A percentile compares a stretch with the other conserved stretches of the same genome.
Evolutionary conservation across 2,797 vertebrate genomes (phyloP).

Genomic region (Sebastiscus tertius): DNA sequence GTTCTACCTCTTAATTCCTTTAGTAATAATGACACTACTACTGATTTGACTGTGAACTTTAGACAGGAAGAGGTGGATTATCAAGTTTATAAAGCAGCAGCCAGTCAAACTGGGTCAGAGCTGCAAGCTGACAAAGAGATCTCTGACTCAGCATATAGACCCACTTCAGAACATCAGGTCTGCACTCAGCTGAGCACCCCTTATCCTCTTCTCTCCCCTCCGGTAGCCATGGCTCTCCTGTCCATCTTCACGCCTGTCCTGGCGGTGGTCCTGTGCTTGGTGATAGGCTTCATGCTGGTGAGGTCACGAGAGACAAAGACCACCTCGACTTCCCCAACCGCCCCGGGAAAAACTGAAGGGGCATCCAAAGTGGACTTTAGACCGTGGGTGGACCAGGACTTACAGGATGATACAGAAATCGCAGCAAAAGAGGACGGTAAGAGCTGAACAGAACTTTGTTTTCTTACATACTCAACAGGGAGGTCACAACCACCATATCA

Average conservation of each 20-base stretch:
- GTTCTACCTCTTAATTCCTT: background rate
- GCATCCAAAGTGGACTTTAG: slow-evolving; percentile 22
- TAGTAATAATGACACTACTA: background rate
- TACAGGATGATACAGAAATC: slow-evolving; percentile 85
- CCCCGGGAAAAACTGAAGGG: background rate
- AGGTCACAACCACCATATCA: background rate
- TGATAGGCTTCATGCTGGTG: slow-evolving; percentile 81
- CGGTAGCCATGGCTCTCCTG: slow-evolving; percentile 82
- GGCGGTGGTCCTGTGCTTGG: slow-evolving; percentile 84
- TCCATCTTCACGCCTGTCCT: slow-evolving; percentile 87
- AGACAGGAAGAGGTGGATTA: slow-evolving; percentile 7
- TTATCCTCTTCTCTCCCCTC: background rate
- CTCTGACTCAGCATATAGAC: slow-evolving; percentile 6
- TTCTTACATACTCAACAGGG: background rate
- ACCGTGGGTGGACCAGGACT: slow-evolving; percentile 90
- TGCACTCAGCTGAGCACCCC: background rate
- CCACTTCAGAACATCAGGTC: background rate
- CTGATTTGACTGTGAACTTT: background rate
- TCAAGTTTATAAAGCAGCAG: slow-evolving; percentile 2
- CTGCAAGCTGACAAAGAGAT: background rate
- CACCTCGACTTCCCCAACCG: slow-evolving; percentile 7
- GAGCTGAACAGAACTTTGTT: background rate
- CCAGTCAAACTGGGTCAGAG: background rate
- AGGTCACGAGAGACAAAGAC: slow-evolving; percentile 44
- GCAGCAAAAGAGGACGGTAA: slow-evolving; percentile 82